Evolutionary conservation across 1,140 invertebrate species (phyloP).

Genomic region (Drosophila busckii): DNA sequence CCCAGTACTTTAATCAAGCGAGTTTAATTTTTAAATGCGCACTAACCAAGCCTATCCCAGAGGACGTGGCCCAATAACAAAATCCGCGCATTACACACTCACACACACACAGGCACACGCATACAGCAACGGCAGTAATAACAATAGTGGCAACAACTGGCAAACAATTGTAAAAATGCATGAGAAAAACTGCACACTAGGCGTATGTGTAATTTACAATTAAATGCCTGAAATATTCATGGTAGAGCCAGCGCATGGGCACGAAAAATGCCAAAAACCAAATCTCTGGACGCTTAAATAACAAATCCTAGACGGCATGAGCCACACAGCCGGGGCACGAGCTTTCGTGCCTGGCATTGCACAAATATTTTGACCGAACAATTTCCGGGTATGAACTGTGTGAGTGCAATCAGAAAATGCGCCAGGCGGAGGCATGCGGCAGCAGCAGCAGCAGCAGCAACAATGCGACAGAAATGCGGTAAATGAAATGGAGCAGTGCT

Average conservation of each 20-base stretch:
- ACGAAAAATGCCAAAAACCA: conserved; percentile 29
- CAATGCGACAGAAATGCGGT: conserved; percentile 59
- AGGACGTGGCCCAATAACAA: conserved; percentile 48
- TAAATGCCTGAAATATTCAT: conserved; percentile 71
- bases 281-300: conserved; percentile 51
- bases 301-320: no score
- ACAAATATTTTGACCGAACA: conserved; percentile 60
- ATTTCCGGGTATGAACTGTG: conserved; percentile 52
- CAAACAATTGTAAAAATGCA: conserved; percentile 57
- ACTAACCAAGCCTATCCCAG: conserved; percentile 21
- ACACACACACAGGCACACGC: conserved; percentile 7
- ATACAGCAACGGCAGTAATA: conserved; percentile 8
- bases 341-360: conserved; percentile 26
- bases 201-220: conserved; percentile 74
- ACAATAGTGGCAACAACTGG: conserved; percentile 8
- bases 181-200: conserved; percentile 56
- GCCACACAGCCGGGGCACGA: no score
- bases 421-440: conserved; percentile 2
- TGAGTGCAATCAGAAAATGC: conserved; percentile 59
- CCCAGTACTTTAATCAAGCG: conserved; percentile 36
- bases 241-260: conserved; percentile 20
- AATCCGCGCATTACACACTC: conserved; percentile 53
- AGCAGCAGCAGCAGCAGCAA: conserved; percentile 10
- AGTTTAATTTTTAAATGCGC: conserved; percentile 44
- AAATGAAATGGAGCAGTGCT: conserved; percentile 45